A percentile compares a stretch with the other conserved stretches of the same genome.
phyloP scores from a whole-genome alignment of 1,140 invertebrate species.

The Thaumetopoea pityocampa region DNA sequence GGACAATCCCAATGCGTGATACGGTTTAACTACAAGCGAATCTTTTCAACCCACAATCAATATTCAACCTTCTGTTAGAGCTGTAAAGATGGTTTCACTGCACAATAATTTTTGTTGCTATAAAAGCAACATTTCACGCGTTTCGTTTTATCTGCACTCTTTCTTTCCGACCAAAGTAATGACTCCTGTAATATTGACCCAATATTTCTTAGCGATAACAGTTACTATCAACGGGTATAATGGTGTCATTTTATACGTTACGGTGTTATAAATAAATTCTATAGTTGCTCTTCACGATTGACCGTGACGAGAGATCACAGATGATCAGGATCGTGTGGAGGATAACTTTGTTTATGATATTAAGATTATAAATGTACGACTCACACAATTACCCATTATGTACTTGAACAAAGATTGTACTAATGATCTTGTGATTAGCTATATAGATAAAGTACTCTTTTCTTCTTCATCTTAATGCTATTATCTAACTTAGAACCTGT shows the following conservation, averaged over 20 bases:
- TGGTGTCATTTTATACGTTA: constrained; percentile 42
- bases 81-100: constrained; percentile 11
- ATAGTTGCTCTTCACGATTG: constrained; percentile 1
- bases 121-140: constrained; percentile 31
- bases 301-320: too few relatives aligned
- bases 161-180: constrained; percentile 39
- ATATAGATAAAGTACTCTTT: too few relatives aligned
- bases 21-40: constrained; percentile 37
- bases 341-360: too few relatives aligned
- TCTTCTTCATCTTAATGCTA: too few relatives aligned
- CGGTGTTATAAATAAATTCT: constrained; percentile 21
- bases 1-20: constrained; percentile 38
- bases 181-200: constrained; percentile 47
- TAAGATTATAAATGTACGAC: too few relatives aligned
- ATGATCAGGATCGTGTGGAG: neutral
- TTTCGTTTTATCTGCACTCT: constrained; percentile 40
- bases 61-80: constrained; percentile 11
- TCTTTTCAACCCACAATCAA: constrained; percentile 5
- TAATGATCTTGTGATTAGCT: too few relatives aligned
- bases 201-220: constrained; percentile 53
- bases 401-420: too few relatives aligned
- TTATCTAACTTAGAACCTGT: too few relatives aligned
- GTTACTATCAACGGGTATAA: constrained; percentile 50
- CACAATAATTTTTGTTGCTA: constrained; percentile 1
- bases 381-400: too few relatives aligned